phyloP scores from a whole-genome alignment of 2,888 invertebrate genomes.

The Tenthredo livida region DNA sequence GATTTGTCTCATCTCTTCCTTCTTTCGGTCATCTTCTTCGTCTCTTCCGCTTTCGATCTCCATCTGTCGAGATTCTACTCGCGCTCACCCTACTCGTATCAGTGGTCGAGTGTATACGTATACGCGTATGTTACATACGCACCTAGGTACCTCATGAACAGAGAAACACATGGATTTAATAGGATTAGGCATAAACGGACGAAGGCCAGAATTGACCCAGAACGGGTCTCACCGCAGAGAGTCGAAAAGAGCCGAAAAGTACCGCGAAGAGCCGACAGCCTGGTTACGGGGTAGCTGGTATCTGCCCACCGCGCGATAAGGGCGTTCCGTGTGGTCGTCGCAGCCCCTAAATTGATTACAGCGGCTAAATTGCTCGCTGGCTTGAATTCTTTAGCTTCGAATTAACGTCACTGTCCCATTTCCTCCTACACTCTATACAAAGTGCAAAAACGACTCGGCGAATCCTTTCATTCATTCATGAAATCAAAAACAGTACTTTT shows the following conservation, averaged over 20 bases:
- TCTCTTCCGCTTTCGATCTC: background rate
- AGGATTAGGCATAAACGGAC: slow-evolving; percentile 45
- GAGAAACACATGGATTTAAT: slow-evolving; percentile 44
- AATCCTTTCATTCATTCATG: background rate
- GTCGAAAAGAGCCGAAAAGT: slow-evolving; percentile 49
- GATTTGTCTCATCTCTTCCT: background rate
- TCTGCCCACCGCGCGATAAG: slow-evolving; percentile 51
- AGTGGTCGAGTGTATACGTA: slow-evolving; percentile 5
- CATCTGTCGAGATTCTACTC: background rate
- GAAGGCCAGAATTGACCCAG: slow-evolving; percentile 33
- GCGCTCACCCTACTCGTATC: background rate
- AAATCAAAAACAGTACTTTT: background rate
- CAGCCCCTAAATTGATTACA: slow-evolving; percentile 49
- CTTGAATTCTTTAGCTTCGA: slow-evolving; percentile 49
- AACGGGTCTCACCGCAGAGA: slow-evolving; percentile 18
- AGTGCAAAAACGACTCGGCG: background rate
- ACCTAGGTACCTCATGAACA: background rate
- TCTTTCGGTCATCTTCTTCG: background rate
- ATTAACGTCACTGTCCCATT: slow-evolving; percentile 50
- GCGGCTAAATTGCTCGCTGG: slow-evolving; percentile 42
- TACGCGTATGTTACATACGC: background rate
- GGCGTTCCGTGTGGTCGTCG: slow-evolving; percentile 46
- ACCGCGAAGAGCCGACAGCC: slow-evolving; percentile 41
- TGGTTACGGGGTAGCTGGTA: slow-evolving; percentile 30
- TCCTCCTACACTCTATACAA: slow-evolving; percentile 9